These are phyloP conservation scores for Nixonia krombeini DNA, from an alignment of 1,140 invertebrate species.

Conservation along the genomic window DNA sequence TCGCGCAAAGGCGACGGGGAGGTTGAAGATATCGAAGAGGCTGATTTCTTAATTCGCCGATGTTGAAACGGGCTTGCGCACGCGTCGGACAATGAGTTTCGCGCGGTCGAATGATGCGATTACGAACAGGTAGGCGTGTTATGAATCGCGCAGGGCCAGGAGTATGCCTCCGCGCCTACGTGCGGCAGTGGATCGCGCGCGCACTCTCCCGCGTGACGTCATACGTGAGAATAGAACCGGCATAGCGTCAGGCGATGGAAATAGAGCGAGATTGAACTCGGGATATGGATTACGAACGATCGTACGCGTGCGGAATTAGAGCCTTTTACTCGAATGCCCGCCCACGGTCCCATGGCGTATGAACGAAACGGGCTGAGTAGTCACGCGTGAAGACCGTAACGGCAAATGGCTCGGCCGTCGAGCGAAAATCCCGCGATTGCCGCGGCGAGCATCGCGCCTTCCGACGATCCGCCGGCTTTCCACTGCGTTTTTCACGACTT, in stretches of 20 bases:
- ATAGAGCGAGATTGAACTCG: constrained; percentile 31
- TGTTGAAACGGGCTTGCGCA: too few species aligned
- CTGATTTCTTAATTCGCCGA: too few species aligned
- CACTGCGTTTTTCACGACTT: background rate
- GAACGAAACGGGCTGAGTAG: background rate
- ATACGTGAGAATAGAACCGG: constrained; percentile 35
- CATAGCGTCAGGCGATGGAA: constrained; percentile 32
- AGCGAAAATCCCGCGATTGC: background rate
- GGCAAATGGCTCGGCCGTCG: background rate
- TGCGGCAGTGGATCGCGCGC: too few species aligned
- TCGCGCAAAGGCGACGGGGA: too few species aligned
- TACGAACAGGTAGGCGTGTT: background rate
- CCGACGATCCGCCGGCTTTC: background rate
- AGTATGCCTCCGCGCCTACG: constrained; percentile 32
- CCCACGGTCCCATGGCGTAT: constrained; percentile 8
- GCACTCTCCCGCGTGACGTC: constrained; percentile 26
- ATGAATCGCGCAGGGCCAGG: background rate
- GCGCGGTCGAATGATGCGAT: too few species aligned
- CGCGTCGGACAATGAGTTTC: too few species aligned
- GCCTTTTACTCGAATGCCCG: constrained; percentile 18
- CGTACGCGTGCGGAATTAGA: constrained; percentile 9
- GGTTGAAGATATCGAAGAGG: too few species aligned
- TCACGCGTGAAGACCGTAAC: background rate
- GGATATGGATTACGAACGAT: constrained; percentile 32
- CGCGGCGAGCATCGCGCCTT: too few species aligned